These are phyloP conservation scores for Peromyscus aztecus DNA, from an alignment of 2,797 vertebrate species.

Conservation along the genomic window DNA sequence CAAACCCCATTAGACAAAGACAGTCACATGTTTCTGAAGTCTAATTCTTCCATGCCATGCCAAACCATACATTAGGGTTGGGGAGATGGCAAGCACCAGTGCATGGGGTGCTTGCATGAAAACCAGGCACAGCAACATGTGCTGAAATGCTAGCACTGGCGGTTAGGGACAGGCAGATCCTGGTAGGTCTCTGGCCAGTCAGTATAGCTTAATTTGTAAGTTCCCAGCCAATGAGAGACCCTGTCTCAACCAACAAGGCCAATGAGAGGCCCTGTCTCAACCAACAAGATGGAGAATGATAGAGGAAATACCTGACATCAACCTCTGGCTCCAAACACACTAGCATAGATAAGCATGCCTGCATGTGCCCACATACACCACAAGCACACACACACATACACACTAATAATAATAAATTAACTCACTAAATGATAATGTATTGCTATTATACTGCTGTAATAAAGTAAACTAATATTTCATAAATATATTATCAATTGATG, in stretches of 20 bases:
- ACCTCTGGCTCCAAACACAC: not conserved
- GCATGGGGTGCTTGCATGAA: not conserved
- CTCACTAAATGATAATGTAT: not conserved
- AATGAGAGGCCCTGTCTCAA: not conserved
- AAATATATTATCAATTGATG: not conserved
- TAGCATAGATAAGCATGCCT: not conserved
- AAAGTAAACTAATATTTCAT: not conserved
- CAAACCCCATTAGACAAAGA: not conserved
- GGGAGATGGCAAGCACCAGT: not conserved
- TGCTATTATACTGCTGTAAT: not conserved
- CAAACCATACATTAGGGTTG: not conserved
- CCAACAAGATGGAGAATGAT: not conserved
- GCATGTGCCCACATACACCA: not conserved
- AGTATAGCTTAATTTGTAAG: not conserved
- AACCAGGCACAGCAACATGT: not conserved
- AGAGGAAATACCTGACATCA: not conserved
- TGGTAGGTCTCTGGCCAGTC: not conserved
- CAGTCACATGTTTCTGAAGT: not conserved
- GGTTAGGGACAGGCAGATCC: not conserved
- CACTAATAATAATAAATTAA: not conserved
- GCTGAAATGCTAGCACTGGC: not conserved
- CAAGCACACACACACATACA: not conserved
- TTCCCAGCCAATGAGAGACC: not conserved
- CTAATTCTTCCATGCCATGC: not conserved
- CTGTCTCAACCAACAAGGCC: not conserved